Evolutionary conservation across 1,140 invertebrate species (phyloP).

Genomic region (Nomia melanderi): DNA sequence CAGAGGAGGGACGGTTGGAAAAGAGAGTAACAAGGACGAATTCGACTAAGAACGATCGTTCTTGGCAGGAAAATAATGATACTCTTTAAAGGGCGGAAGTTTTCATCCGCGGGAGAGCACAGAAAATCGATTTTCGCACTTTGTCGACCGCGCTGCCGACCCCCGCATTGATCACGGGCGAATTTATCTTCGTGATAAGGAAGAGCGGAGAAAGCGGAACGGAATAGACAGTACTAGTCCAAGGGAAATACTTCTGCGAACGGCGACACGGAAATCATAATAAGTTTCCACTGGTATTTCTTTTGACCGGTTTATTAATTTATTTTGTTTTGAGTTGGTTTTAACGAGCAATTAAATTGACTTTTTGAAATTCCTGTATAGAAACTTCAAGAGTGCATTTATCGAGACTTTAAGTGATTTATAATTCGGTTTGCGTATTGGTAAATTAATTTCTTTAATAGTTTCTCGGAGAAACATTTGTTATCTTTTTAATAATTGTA

Average conservation of each 20-base stretch:
- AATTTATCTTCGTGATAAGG: constrained; percentile 5
- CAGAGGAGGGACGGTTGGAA: background rate
- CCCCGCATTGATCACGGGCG: background rate
- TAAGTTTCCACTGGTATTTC: too few species aligned
- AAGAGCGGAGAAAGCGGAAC: background rate
- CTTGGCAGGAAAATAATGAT: constrained; percentile 75
- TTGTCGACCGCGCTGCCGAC: constrained; percentile 47
- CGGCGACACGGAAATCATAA: too few species aligned
- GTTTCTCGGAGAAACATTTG: too few species aligned
- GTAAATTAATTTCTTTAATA: too few species aligned
- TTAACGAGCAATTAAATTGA: too few species aligned
- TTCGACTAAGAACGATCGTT: constrained; percentile 55
- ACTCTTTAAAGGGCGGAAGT: constrained; percentile 75
- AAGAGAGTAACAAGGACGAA: constrained; percentile 22
- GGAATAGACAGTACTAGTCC: background rate
- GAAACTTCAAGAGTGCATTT: too few species aligned
- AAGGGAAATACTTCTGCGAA: background rate
- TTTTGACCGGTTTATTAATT: too few species aligned
- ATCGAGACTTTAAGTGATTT: too few species aligned
- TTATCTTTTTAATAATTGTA: too few species aligned
- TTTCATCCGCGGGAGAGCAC: constrained; percentile 58
- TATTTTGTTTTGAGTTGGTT: too few species aligned
- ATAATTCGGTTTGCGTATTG: too few species aligned
- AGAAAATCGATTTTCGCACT: constrained; percentile 73
- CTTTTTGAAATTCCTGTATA: too few species aligned